These are phyloP conservation scores for Lepas anatifera DNA, from an alignment of 2,888 invertebrate species.

Conservation along the genomic window DNA sequence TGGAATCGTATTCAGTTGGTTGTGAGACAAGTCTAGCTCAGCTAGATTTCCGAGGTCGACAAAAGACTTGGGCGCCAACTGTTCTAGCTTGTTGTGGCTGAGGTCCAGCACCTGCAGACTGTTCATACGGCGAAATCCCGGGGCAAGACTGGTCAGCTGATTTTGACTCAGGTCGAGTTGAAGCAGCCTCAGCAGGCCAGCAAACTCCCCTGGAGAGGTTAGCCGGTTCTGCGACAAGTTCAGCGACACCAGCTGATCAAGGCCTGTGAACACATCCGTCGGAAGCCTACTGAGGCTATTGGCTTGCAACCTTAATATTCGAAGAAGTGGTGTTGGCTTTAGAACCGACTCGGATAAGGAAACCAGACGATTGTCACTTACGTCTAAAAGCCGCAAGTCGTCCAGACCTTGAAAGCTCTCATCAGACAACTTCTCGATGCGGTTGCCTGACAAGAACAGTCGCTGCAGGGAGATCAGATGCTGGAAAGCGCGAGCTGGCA, in stretches of 20 bases:
- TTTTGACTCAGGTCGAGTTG: constrained; percentile 78
- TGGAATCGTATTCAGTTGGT: constrained; percentile 19
- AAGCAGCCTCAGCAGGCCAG: constrained; percentile 57
- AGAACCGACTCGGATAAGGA: constrained; percentile 55
- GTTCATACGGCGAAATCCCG: constrained; percentile 59
- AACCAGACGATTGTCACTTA: constrained; percentile 72
- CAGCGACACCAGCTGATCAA: not conserved
- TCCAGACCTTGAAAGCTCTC: constrained; percentile 69
- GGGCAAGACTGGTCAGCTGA: constrained; percentile 61
- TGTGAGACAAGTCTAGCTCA: constrained; percentile 22
- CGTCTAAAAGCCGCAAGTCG: constrained; percentile 64
- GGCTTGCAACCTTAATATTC: not conserved
- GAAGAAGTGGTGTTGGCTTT: constrained; percentile 58
- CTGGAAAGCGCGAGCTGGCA: not conserved
- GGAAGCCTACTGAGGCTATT: not conserved
- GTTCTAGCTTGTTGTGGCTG: constrained; percentile 22
- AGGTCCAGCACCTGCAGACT: constrained; percentile 43
- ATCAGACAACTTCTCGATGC: constrained; percentile 62
- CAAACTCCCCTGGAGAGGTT: constrained; percentile 58
- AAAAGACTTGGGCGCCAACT: constrained; percentile 21
- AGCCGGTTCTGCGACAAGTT: constrained; percentile 22
- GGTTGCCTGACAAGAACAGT: constrained; percentile 56
- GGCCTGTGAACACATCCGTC: not conserved
- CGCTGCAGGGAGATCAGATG: not conserved
- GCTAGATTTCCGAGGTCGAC: constrained; percentile 22